Evolutionary conservation across 2,888 invertebrate species (phyloP), one percentile per base, ranked within the genome.

Genomic region (Theodoxus fluviatilis): DNA sequence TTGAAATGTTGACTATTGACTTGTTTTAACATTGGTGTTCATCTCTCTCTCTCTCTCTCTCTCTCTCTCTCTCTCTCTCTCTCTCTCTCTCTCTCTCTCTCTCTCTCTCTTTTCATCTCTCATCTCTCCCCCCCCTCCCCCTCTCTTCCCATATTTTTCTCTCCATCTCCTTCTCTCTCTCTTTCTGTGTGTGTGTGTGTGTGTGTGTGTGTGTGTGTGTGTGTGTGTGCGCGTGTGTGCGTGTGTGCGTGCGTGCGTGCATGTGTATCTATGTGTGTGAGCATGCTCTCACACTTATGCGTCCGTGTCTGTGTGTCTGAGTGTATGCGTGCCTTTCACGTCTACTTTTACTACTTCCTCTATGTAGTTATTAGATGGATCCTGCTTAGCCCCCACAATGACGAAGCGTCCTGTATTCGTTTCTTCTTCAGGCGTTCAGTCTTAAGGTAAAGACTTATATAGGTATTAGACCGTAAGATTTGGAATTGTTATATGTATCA

Each of bases 1-100:
- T n/a, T n/a, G n/a, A n/a, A n/a, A n/a, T n/a, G n/a, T n/a, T n/a
- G n/a, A n/a, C n/a, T n/a, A n/a, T n/a, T n/a, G n/a, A n/a, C n/a
- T n/a, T n/a, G n/a, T n/a, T n/a, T n/a, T n/a, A n/a, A n/a, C n/a
- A n/a, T n/a, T n/a, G n/a, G n/a, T n/a, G n/a, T n/a, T n/a, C n/a
- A n/a, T 55, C 37, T 67, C 57, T 57, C 55, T 67, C 57, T 67
- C 67, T 67, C 38, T 57, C 67, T 67, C 57, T 67, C 67, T 67
- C 38, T 67, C 67, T 67, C 57, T 25, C 59, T 31, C 59, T 28
- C 25, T 59, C 59, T 59, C 59, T 59, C 59, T 59, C 59, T 28
- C 28, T 59, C 59, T 59, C 3, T 59, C 31, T 59, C 59, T 4
- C 59, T 59, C 25, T 59, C 25, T 59, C 25, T 25, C 59, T 59